A percentile compares a stretch with the other conserved stretches of the same genome.
Evolutionary conservation across 1,140 invertebrate species (phyloP).

Genomic region (Notospermus geniculatus): DNA sequence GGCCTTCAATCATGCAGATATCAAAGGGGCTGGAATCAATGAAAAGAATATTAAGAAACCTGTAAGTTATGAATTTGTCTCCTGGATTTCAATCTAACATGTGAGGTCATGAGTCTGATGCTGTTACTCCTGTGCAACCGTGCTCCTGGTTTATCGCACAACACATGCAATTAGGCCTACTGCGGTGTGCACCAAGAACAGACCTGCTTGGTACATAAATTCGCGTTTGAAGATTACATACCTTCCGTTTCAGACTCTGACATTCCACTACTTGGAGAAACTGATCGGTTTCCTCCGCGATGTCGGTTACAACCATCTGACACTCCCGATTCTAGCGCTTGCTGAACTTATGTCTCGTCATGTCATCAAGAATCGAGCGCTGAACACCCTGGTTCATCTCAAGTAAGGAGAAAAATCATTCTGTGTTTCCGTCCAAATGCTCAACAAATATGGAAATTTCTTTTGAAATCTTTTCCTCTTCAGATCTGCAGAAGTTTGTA

Average conservation of each 20-base stretch:
- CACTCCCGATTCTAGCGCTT: constrained; percentile 45
- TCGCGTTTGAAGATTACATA: too few relatives aligned
- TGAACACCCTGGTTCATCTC: constrained; percentile 40
- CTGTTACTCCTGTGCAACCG: too few relatives aligned
- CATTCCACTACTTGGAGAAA: constrained; percentile 39
- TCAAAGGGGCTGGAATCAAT: constrained; percentile 40
- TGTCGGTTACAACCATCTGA: constrained; percentile 45
- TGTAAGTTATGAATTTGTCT: constrained; percentile 34
- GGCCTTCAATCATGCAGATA: constrained; percentile 44
- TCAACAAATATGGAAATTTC: too few relatives aligned
- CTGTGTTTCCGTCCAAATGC: too few relatives aligned
- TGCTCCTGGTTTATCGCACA: too few relatives aligned
- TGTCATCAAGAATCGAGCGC: constrained; percentile 34
- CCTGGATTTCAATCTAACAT: too few relatives aligned
- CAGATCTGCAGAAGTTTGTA: constrained; percentile 45
- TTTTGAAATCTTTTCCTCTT: too few relatives aligned
- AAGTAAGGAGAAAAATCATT: too few relatives aligned
- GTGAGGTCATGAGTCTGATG: too few relatives aligned
- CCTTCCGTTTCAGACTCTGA: constrained; percentile 40
- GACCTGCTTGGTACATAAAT: too few relatives aligned
- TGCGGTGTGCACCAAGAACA: too few relatives aligned
- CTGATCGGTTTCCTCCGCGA: constrained; percentile 34
- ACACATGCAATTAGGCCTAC: too few relatives aligned
- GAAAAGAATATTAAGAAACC: constrained; percentile 41
- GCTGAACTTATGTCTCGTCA: constrained; percentile 41